A percentile compares a stretch with the other conserved stretches of the same genome.
Evolutionary conservation across 2,113 vertebrate species (phyloP).

Genomic region (Campylomormyrus tamandua): DNA sequence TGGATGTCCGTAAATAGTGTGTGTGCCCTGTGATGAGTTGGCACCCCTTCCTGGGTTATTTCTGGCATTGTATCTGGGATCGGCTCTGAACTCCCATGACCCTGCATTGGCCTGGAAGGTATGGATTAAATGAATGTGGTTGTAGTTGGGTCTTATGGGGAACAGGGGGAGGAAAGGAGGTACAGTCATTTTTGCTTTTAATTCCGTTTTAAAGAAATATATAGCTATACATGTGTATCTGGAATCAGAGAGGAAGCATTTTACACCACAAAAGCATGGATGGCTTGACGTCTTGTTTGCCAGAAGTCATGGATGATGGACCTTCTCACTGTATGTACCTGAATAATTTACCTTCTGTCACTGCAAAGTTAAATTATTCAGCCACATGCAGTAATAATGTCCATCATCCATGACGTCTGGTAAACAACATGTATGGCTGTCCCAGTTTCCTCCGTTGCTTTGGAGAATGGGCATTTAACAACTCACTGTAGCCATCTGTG

Average conservation of each 20-base stretch:
- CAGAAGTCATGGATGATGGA: not conserved
- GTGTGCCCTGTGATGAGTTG: not conserved
- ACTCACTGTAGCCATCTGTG: not conserved
- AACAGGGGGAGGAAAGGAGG: not conserved
- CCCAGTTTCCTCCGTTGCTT: not conserved
- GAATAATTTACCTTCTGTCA: not conserved
- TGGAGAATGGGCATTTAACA: not conserved
- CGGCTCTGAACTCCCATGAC: not conserved
- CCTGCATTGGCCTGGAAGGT: not conserved
- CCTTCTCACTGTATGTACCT: not conserved
- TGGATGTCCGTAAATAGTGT: not conserved
- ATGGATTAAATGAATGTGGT: not conserved
- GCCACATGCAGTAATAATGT: not conserved
- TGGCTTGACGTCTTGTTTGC: not conserved
- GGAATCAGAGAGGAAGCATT: not conserved
- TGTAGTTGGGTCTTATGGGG: not conserved
- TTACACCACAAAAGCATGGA: not conserved
- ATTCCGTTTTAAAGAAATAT: not conserved
- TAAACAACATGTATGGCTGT: not conserved
- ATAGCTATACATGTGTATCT: not conserved
- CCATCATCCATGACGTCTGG: not conserved
- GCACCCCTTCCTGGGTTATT: not conserved
- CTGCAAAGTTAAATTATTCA: not conserved
- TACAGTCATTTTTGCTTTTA: not conserved
- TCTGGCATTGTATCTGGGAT: not conserved